Evolutionary conservation across 1,140 invertebrate genomes (phyloP).

Genomic region (Drosophila biarmipes): DNA sequence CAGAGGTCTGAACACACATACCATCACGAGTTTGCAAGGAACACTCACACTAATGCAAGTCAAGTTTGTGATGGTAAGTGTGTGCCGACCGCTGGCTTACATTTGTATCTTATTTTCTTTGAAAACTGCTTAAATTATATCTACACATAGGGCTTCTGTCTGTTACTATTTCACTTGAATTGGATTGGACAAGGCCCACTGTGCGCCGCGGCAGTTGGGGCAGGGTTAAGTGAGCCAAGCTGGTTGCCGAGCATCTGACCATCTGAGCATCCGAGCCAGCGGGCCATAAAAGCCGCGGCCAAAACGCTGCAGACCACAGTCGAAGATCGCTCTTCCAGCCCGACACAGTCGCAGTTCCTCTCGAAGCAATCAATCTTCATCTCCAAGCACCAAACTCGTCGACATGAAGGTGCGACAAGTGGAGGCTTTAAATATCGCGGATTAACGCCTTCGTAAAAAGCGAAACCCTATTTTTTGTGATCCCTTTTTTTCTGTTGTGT

Average conservation of each 20-base stretch:
- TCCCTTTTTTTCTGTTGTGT: slow-evolving; percentile 7
- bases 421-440: slow-evolving; percentile 17
- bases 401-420: slow-evolving; percentile 63
- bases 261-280: background rate
- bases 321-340: slow-evolving; percentile 65
- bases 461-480: slow-evolving; percentile 8
- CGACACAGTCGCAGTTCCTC: slow-evolving; percentile 39
- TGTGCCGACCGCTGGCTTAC: no score
- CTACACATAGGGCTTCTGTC: background rate
- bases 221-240: slow-evolving; percentile 14
- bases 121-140: no score
- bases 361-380: slow-evolving; percentile 13
- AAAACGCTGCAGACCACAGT: slow-evolving; percentile 51
- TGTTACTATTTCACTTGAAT: background rate
- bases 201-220: background rate
- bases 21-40: no score
- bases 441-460: slow-evolving; percentile 28
- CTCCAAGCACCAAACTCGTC: slow-evolving; percentile 1
- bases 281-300: slow-evolving; percentile 57
- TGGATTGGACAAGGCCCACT: background rate
- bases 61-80: no score
- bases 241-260: slow-evolving; percentile 16
- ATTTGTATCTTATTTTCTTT: no score
- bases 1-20: no score
- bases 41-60: no score